These are phyloP conservation scores for Quadriops clusia DNA, from an alignment of 2,888 invertebrate genomes.

Conservation along the genomic window DNA sequence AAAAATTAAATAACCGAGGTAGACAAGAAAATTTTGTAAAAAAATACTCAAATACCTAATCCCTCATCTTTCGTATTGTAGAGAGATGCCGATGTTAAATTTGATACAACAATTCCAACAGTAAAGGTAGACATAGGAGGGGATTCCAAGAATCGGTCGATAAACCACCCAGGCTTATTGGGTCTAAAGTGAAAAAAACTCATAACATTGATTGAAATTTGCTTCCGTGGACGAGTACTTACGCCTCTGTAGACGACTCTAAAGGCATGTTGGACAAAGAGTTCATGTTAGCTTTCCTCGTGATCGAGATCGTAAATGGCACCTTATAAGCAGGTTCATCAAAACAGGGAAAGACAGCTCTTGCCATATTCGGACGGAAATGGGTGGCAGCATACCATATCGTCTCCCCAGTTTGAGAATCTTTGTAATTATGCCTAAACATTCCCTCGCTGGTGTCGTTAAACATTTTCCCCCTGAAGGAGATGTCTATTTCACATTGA, in stretches of 20 bases:
- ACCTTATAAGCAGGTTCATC: conserved; percentile 69
- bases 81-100: conserved; percentile 35
- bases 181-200: conserved; percentile 31
- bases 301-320: conserved; percentile 51
- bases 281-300: conserved; percentile 45
- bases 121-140: conserved; percentile 70
- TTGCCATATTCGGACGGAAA: conserved; percentile 59
- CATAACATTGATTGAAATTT: no score
- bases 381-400: conserved; percentile 54
- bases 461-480: conserved; percentile 53
- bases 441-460: conserved; percentile 54
- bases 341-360: conserved; percentile 70
- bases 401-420: conserved; percentile 27
- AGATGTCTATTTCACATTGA: conserved; percentile 50
- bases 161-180: conserved; percentile 46
- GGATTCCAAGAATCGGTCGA: conserved; percentile 57
- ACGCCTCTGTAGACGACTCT: conserved; percentile 48
- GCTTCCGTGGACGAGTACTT: no score
- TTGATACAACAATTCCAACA: conserved; percentile 59
- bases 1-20: no score
- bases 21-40: not conserved
- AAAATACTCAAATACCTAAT: conserved; percentile 23
- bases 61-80: conserved; percentile 23
- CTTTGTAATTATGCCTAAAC: conserved; percentile 54
- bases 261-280: conserved; percentile 56